Conservation (phyloP, 2,888 invertebrate species). For the Drosophila nr. perissopoda region DNA sequence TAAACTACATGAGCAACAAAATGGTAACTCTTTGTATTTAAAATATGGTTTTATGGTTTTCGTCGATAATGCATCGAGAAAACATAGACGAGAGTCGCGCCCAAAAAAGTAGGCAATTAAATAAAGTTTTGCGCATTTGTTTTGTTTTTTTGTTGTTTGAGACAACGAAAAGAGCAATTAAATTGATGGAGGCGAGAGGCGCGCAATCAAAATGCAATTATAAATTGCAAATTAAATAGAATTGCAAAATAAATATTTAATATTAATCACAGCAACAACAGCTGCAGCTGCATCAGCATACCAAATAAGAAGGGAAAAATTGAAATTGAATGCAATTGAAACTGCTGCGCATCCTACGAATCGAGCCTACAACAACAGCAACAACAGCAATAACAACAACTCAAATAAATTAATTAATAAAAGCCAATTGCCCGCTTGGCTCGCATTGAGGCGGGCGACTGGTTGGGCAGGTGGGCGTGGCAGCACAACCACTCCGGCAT, state of each 20-base stretch:
- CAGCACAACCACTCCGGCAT: slow-evolving; percentile 22
- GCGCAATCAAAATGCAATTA: slow-evolving; percentile 74
- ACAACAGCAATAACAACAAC: slow-evolving; percentile 26
- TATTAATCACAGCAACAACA: slow-evolving; percentile 58
- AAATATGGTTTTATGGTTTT: background rate
- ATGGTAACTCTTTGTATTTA: background rate
- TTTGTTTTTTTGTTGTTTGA: background rate
- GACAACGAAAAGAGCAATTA: slow-evolving; percentile 44
- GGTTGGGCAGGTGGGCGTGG: slow-evolving; percentile 1
- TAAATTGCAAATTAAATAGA: slow-evolving; percentile 76
- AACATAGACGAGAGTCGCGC: background rate
- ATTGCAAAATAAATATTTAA: slow-evolving; percentile 79
- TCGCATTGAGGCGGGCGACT: slow-evolving; percentile 9
- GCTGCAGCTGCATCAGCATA: slow-evolving; percentile 19
- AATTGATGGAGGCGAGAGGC: slow-evolving; percentile 32
- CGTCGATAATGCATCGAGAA: background rate
- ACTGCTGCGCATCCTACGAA: slow-evolving; percentile 21
- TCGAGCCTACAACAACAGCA: slow-evolving; percentile 21
- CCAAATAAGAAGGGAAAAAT: slow-evolving; percentile 22
- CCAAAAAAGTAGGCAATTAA: slow-evolving; percentile 19
- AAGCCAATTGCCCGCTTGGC: slow-evolving; percentile 56
- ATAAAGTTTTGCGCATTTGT: slow-evolving; percentile 31
- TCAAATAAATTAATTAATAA: slow-evolving; percentile 79
- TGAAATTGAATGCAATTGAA: slow-evolving; percentile 43
- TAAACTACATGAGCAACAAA: background rate